Conservation (phyloP, 2,797 vertebrate species). For the Cirrhinus molitorella region DNA sequence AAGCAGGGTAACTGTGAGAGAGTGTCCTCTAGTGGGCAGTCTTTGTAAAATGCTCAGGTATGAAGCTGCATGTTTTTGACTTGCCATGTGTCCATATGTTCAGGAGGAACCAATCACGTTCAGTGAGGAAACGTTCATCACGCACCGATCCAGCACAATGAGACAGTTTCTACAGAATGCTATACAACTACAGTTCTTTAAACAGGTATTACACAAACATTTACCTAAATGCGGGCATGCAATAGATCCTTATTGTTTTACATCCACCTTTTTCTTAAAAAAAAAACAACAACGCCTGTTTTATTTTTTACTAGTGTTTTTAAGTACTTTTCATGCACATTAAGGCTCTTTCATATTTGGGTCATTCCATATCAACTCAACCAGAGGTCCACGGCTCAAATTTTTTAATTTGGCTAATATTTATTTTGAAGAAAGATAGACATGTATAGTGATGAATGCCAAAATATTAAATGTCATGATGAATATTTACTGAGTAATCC, state of each 20-base stretch:
- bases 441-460: too few species aligned
- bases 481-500: too few species aligned
- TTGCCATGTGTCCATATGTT: constrained; percentile 9
- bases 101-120: constrained; percentile 97
- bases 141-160: constrained; percentile 94
- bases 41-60: not conserved
- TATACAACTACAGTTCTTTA: constrained; percentile 97
- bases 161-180: constrained; percentile 95
- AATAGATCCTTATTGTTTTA: not conserved
- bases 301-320: not conserved
- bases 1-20: constrained; percentile 21
- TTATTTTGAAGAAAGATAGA: too few species aligned
- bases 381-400: too few species aligned
- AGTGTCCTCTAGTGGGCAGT: constrained; percentile 14
- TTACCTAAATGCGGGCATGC: not conserved
- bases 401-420: too few species aligned
- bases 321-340: not conserved
- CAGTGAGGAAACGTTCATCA: constrained; percentile 90
- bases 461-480: too few species aligned
- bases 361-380: too few species aligned
- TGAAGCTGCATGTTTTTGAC: not conserved
- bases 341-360: not conserved
- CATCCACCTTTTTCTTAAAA: too few species aligned
- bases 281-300: too few species aligned
- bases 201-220: constrained; percentile 82